phyloP scores from a whole-genome alignment of 2,113 vertebrate species.

The Casuarius casuarius region DNA sequence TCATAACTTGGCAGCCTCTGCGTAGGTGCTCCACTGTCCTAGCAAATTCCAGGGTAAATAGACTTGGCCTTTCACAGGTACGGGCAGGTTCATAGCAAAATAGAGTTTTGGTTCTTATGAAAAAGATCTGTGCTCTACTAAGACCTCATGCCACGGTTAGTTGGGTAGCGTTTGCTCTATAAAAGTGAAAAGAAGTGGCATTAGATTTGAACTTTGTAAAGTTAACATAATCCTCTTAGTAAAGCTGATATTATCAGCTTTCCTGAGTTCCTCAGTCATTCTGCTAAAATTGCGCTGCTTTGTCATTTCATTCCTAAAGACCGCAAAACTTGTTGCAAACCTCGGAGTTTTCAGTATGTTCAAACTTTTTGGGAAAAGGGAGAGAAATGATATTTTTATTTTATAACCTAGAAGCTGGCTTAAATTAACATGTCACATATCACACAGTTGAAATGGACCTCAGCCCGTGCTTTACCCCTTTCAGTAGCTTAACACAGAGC shows the following conservation, averaged over 20 bases:
- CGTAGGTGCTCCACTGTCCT: not conserved
- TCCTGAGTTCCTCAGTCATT: not conserved
- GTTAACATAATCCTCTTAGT: not conserved
- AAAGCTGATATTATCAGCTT: not conserved
- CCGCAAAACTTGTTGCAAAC: not conserved
- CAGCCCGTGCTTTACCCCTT: not conserved
- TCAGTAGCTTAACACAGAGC: not conserved
- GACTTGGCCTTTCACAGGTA: not conserved
- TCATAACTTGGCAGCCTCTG: conserved; percentile 54
- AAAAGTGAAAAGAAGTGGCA: not conserved
- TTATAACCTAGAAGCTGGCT: not conserved
- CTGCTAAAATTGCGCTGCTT: not conserved
- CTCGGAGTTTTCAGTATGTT: not conserved
- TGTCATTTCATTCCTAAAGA: not conserved
- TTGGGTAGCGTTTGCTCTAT: not conserved
- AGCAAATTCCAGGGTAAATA: conserved; percentile 19
- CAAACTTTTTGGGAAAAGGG: not conserved
- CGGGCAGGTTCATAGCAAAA: not conserved
- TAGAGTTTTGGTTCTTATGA: not conserved
- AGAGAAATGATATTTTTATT: not conserved
- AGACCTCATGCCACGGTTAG: not conserved
- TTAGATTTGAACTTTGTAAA: not conserved
- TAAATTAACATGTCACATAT: not conserved
- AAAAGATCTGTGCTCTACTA: not conserved
- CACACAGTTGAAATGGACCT: not conserved